Evolutionary conservation across 1,140 invertebrate species (phyloP), one percentile per base, ranked within the genome.

Genomic region (Orussus abietinus): DNA sequence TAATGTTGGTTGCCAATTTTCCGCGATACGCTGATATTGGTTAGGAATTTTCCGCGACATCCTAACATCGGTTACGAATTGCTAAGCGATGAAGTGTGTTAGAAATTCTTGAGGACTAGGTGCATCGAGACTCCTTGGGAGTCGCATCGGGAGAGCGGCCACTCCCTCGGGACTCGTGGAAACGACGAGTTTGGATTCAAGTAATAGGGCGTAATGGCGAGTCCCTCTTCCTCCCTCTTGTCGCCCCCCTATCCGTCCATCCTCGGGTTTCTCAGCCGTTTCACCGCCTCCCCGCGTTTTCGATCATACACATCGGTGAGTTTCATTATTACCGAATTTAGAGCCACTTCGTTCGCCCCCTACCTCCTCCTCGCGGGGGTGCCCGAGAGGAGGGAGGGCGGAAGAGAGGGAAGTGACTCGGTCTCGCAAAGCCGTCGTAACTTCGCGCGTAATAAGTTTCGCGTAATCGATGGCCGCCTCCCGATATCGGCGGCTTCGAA

Each of bases 251-350:
- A 35, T 14, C 42, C 37, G 28, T 34, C 46, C 26, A 26, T 28
- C 17, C 15, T 14, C 14, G 31, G 4, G n/a, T n/a, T n/a, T n/a
- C n/a, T n/a, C 21, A 42, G 37, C 47, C 46, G 51, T 53, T 53
- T 45, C 43, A 30, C 37, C 43, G 28, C 28, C 33, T 54, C 53
- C 50, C 49, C 39, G 47, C 54, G 44, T 61, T 66, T 68, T 66
- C 61, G 58, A 66, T 66, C 64, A 66, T 62, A 55, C 64, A 62
- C 59, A 55, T 63, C 56, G 48, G 46, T 59, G 56, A 56, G 51
- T 68, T 65, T 64, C 53, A 57, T 66, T 65, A 68, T 68, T 64
- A 55, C 55, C 42, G 50, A 62, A 66, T 66, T 64, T 54, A 47
- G 38, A 51, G 42, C 35, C 53, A 52, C 52, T 58, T 39, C 45